These are phyloP conservation scores for Macrochelys suwanniensis DNA, from an alignment of 2,797 vertebrate species.

Conservation along the genomic window DNA sequence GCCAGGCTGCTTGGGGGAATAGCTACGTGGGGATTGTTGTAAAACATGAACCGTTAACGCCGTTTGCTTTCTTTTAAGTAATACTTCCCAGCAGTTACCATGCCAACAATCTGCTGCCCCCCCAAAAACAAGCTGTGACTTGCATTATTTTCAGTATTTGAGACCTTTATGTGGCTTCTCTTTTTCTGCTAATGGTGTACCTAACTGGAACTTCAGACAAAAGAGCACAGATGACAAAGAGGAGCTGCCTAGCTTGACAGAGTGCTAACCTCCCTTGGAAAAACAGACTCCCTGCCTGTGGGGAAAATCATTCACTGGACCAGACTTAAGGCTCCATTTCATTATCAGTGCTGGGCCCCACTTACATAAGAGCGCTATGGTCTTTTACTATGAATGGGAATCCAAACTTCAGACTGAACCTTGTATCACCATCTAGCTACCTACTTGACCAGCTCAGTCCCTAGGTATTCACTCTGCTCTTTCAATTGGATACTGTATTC, in stretches of 20 bases:
- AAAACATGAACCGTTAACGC: background rate
- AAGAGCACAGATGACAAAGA: background rate
- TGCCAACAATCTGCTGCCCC: background rate
- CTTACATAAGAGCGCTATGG: background rate
- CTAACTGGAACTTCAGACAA: background rate
- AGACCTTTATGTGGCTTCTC: too few species aligned
- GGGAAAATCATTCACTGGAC: background rate
- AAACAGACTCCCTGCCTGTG: too few species aligned
- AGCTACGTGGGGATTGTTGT: slow-evolving; percentile 28
- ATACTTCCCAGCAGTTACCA: background rate
- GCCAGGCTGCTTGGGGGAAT: slow-evolving; percentile 39
- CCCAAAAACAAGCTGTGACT: background rate
- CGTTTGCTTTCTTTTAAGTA: background rate
- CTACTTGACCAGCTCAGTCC: background rate
- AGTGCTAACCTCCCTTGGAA: background rate
- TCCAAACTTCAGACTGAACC: background rate
- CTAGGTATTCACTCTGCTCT: background rate
- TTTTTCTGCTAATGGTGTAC: background rate
- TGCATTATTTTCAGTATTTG: background rate
- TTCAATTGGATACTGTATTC: background rate
- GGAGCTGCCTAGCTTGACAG: background rate
- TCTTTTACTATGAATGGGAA: background rate
- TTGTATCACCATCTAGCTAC: background rate
- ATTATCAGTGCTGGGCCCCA: background rate
- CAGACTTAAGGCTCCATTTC: background rate